Conservation (phyloP, 2,797 vertebrate genomes). For the Pteronotus mesoamericanus region DNA sequence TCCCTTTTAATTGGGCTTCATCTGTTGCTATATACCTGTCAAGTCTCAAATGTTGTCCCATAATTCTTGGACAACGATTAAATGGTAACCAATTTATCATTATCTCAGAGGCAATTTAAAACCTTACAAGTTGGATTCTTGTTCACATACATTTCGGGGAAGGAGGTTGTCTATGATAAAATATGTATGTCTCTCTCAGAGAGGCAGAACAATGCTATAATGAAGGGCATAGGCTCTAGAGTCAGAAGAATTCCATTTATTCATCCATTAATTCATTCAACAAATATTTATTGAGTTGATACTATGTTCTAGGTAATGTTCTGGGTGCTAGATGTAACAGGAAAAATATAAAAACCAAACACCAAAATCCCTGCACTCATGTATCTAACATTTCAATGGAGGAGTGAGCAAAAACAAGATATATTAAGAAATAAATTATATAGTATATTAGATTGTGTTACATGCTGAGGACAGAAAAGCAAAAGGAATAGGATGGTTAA, state of each 20-base stretch:
- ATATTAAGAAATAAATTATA: neutral
- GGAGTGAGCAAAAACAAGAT: neutral
- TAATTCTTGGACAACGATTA: slow-evolving; percentile 61
- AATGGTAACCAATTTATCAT: slow-evolving; percentile 68
- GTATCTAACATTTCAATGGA: neutral
- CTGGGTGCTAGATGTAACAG: neutral
- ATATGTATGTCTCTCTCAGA: neutral
- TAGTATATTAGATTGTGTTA: neutral
- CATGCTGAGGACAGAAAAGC: neutral
- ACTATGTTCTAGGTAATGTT: neutral
- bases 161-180: neutral
- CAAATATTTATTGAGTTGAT: neutral
- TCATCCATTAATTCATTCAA: neutral
- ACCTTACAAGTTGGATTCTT: neutral
- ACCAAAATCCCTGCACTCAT: neutral
- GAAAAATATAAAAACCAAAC: neutral
- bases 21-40: slow-evolving; percentile 58
- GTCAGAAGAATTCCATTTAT: neutral
- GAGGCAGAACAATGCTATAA: neutral
- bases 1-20: slow-evolving; percentile 64
- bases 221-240: neutral
- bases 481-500: neutral
- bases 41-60: slow-evolving; percentile 65
- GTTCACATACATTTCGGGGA: neutral
- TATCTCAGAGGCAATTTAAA: slow-evolving; percentile 45